A percentile compares a stretch with the other conserved stretches of the same genome.
Conservation (phyloP, 2,797 vertebrate species). For the Anomalospiza imberbis region DNA sequence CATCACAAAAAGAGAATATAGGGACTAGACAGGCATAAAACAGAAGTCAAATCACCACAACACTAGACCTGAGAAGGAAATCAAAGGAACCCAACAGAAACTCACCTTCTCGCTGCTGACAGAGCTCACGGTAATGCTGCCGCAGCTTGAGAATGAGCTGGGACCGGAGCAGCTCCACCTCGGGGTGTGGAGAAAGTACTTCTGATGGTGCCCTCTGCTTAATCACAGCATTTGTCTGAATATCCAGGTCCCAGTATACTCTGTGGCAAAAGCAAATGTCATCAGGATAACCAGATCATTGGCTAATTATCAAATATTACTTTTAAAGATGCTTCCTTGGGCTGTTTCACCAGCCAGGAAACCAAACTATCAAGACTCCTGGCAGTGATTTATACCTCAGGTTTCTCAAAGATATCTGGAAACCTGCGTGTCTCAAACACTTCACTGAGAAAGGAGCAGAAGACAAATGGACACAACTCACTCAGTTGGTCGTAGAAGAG, state of each 20-base stretch:
- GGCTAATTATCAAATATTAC: neutral
- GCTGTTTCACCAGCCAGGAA: neutral
- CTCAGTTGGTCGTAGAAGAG: slow-evolving; percentile 89
- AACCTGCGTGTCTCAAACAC: neutral
- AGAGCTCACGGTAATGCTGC: slow-evolving; percentile 95
- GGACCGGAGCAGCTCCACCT: slow-evolving; percentile 92
- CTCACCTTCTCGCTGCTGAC: slow-evolving; percentile 93
- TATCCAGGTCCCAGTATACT: slow-evolving; percentile 95
- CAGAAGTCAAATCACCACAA: neutral
- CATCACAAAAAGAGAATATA: neutral
- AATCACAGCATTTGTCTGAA: slow-evolving; percentile 94
- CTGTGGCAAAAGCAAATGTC: slow-evolving; percentile 65
- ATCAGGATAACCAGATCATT: neutral
- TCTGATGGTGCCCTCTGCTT: slow-evolving; percentile 82
- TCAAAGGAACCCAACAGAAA: neutral
- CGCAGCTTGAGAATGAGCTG: slow-evolving; percentile 93
- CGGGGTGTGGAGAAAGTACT: slow-evolving; percentile 90
- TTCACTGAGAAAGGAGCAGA: neutral
- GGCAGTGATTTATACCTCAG: neutral
- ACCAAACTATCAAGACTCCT: neutral
- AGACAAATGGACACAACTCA: slow-evolving; percentile 71
- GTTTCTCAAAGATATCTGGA: neutral
- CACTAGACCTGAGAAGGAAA: neutral
- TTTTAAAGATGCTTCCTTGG: neutral
- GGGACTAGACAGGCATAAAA: neutral